Evolutionary conservation across 2,888 invertebrate genomes (phyloP).

Genomic region (Heliconius erato): DNA sequence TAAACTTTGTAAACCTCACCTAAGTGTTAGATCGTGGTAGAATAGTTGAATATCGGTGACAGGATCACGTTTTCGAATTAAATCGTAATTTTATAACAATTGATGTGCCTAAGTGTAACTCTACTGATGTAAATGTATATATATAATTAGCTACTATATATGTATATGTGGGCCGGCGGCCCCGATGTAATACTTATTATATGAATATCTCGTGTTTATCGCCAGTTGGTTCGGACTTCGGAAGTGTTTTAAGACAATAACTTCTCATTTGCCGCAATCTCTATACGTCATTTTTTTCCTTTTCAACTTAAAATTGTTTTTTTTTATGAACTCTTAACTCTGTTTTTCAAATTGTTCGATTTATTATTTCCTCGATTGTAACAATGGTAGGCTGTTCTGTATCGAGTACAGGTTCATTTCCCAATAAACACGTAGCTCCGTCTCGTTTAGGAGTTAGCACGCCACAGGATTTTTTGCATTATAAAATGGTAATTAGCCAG

Average conservation of each 20-base stretch:
- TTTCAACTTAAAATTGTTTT: conserved; percentile 5
- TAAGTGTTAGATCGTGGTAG: conserved; percentile 78
- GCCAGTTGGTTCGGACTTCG: conserved; percentile 60
- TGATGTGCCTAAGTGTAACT: conserved; percentile 87
- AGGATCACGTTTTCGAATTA: conserved; percentile 81
- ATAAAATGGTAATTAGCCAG: conserved; percentile 52
- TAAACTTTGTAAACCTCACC: conserved; percentile 62
- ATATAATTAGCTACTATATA: conserved; percentile 60
- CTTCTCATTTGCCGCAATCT: conserved; percentile 58
- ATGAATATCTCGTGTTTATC: conserved; percentile 56
- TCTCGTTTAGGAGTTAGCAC: conserved; percentile 68
- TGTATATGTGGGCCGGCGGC: background rate
- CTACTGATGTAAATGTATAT: conserved; percentile 75
- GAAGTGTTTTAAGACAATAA: conserved; percentile 70
- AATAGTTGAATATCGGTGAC: conserved; percentile 72
- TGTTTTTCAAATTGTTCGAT: conserved; percentile 28
- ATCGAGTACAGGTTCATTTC: conserved; percentile 59
- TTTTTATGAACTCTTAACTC: conserved; percentile 34
- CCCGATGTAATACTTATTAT: background rate
- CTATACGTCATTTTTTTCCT: conserved; percentile 15
- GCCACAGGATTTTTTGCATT: conserved; percentile 73
- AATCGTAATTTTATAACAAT: conserved; percentile 85
- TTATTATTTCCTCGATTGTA: conserved; percentile 48
- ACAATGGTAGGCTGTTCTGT: conserved; percentile 68
- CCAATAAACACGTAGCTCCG: conserved; percentile 61